Base-by-base conservation (phyloP, 2,113 vertebrate species). In the Tachycineta bicolor region DNA sequence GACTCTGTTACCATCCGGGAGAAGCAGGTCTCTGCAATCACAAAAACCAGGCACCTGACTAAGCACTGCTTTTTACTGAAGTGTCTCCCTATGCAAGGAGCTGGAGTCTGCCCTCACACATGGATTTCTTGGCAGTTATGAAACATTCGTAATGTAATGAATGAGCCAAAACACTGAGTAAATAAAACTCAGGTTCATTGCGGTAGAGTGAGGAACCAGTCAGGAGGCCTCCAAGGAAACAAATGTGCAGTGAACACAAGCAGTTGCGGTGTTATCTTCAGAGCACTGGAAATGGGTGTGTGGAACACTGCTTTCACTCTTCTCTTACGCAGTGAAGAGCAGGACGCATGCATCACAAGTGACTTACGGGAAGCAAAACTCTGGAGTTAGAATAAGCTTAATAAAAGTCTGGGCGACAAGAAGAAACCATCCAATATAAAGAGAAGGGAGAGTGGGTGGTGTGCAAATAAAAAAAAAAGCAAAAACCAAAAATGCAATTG, bases 1-100 rank as follows among this genome's bases (percentile, higher is more conserved):
- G 96, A 99, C 98, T 49, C 99, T 98, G 97, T 99, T 99, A 50
- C 99, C 99, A 5, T 99, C 99, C 10, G 99, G 98, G 44, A 99
- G 98, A 71, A 99, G 98, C 88, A 99, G 97, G 89, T 99, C 99
- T 97, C 99, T 99, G 95, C 92, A 97, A 98, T 11, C 87, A 97
- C 63, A 96, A 96, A 80, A 62, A 89, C 18, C 28, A 94, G 21
- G 4, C 31, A 31, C 47, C 47, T 49, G 56, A 94, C 26, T 26
- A 33, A 75, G n/a, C 4, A 17, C 3, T 20, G 33, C 21, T 60
- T 64, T 79, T 28, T 60, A 47, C 69, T 70, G 1, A 82, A 50
- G 37, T 0, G 19, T 17, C 46, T 91, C 56, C 39, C 33, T 47
- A 2, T 6, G 28, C 29, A 83, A 81, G 43, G 55, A 55, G 10